Evolutionary conservation across 2,888 invertebrate genomes (phyloP), one percentile per base, ranked within the genome.

Genomic region (Conchocele bisecta): DNA sequence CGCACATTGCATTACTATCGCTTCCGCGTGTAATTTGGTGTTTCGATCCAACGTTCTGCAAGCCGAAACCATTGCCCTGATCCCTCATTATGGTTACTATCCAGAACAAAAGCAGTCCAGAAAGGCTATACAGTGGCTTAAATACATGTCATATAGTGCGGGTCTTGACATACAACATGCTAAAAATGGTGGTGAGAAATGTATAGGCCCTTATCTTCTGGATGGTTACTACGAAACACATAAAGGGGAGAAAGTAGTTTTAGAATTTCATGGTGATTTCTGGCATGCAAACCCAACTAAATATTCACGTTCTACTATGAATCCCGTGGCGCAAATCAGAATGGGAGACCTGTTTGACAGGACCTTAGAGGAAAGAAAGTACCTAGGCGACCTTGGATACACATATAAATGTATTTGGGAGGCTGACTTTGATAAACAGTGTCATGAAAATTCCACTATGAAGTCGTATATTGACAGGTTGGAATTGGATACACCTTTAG

Each of bases 371-470:
- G 58, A 64, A 37, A 24, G 58, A 29, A 39, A 22, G 5, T 58
- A 58, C 41, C 31, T 69, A 15, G 41, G 57, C 50, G 37, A 42
- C 20, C 9, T 20, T 2, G 80, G 81, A 2, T 80, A 59, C 28
- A 59, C 35, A 0, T 68, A 78, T 17, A 37, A 58, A 7, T n/a
- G n/a, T n/a, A 76, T 68, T 7, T 85, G 83, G 84, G 84, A 82
- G 37, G 71, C 78, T 31, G 69, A 78, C 3, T 82, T 74, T 24
- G 48, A 63, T 0, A n/a, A n/a, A n/a, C n/a, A n/a, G n/a, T n/a
- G n/a, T n/a, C n/a, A n/a, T n/a, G n/a, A n/a, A n/a, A n/a, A n/a
- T n/a, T n/a, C n/a, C n/a, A n/a, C 54, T 15, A n/a, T 85, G 48
- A 60, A 64, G 26, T 1, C 24, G 7, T 82, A 71, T 39, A 46